Evolutionary conservation across 1,140 invertebrate species (phyloP).

Genomic region (Nasonia vitripennis): DNA sequence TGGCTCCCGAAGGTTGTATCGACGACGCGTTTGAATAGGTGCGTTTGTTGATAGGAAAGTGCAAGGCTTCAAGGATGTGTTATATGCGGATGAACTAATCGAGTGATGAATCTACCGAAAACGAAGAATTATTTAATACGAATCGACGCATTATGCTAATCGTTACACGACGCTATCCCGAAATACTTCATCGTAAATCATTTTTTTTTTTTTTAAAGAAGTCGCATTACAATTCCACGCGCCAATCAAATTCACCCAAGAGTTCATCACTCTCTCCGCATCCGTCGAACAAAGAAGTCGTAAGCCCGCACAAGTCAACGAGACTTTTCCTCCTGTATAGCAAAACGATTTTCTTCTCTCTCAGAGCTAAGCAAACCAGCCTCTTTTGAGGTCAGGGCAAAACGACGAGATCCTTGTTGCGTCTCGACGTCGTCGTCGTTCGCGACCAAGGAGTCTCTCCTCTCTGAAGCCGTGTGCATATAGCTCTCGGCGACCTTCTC

Average conservation of each 20-base stretch:
- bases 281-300: too few species aligned
- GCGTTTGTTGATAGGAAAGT: background rate
- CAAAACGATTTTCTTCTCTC: slow-evolving; percentile 41
- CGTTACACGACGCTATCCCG: too few species aligned
- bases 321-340: slow-evolving; percentile 37
- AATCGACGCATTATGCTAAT: too few species aligned
- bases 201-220: too few species aligned
- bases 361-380: slow-evolving; percentile 51
- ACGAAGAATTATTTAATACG: too few species aligned
- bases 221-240: too few species aligned
- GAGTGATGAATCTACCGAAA: too few species aligned
- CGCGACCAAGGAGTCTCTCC: slow-evolving; percentile 54
- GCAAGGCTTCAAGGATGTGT: background rate
- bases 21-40: background rate
- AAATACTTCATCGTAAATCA: too few species aligned
- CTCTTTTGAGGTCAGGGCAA: slow-evolving; percentile 72
- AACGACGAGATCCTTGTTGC: slow-evolving; percentile 62
- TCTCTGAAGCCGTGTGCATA: background rate
- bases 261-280: background rate
- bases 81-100: too few species aligned
- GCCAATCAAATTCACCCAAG: background rate
- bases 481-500: background rate
- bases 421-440: slow-evolving; percentile 39
- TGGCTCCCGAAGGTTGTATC: slow-evolving; percentile 49
- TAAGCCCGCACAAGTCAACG: background rate